A percentile compares a stretch with the other conserved stretches of the same genome.
phyloP scores from a whole-genome alignment of 2,113 vertebrate species.

The Perccottus glenii region DNA sequence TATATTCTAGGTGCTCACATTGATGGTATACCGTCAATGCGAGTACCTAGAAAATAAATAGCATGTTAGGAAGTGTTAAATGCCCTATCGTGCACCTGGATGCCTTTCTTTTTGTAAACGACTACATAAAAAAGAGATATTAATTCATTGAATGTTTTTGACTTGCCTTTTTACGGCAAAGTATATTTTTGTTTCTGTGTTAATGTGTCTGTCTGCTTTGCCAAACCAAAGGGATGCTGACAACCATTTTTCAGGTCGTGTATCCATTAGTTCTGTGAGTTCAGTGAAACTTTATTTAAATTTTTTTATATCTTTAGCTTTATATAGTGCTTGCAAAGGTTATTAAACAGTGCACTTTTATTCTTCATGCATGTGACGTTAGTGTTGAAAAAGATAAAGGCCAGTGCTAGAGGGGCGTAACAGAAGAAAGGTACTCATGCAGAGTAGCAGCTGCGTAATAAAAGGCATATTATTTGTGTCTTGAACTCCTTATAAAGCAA shows the following conservation, averaged over 20 bases:
- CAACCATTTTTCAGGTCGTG: background rate
- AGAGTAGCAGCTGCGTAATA: constrained; percentile 52
- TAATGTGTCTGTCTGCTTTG: background rate
- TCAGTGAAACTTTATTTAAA: background rate
- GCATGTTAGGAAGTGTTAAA: too few species aligned
- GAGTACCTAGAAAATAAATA: too few species aligned
- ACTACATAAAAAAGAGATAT: too few species aligned
- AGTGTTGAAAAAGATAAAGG: constrained; percentile 65
- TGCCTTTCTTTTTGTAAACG: too few species aligned
- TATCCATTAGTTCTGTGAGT: background rate
- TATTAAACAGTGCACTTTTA: constrained; percentile 44
- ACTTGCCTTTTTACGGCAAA: too few species aligned
- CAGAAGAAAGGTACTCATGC: constrained; percentile 64
- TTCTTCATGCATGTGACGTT: constrained; percentile 65
- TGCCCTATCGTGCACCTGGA: too few species aligned
- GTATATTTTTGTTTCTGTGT: too few species aligned
- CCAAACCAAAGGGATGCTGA: background rate
- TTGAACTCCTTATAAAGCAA: constrained; percentile 27
- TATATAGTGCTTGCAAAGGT: constrained; percentile 32
- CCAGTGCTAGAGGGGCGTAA: constrained; percentile 55
- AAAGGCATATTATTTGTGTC: constrained; percentile 30
- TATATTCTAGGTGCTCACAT: too few species aligned
- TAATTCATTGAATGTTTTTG: too few species aligned
- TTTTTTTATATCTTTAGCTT: background rate
- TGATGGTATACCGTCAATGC: too few species aligned